These are phyloP conservation scores for Pogoniulus pusillus DNA, from an alignment of 2,797 vertebrate species.

Conservation along the genomic window DNA sequence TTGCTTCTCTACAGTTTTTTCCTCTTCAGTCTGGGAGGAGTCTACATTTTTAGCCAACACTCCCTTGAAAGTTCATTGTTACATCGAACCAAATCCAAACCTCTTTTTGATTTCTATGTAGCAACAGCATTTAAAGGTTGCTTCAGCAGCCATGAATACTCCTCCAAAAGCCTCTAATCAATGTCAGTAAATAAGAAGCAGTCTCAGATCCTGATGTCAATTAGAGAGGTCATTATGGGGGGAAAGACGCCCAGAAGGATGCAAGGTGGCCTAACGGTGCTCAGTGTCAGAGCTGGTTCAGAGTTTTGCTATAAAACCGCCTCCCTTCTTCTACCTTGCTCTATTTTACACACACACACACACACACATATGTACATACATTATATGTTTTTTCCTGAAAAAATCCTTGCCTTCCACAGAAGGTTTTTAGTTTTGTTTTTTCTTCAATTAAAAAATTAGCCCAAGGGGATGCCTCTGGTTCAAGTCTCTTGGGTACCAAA, in stretches of 20 bases:
- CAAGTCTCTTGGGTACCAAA: neutral
- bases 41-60: neutral
- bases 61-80: neutral
- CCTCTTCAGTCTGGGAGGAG: neutral
- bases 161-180: neutral
- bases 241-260: neutral
- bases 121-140: neutral
- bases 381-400: neutral
- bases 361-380: fast-evolving
- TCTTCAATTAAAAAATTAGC: neutral
- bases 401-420: neutral
- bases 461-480: neutral
- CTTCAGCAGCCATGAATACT: fast-evolving
- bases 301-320: neutral
- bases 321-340: neutral
- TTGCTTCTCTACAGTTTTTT: neutral
- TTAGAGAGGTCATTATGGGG: neutral
- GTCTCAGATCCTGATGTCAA: neutral
- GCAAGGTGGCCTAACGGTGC: neutral
- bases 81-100: neutral
- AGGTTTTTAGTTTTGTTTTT: neutral
- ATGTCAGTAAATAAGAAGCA: neutral
- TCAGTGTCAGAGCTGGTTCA: too few species aligned
- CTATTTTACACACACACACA: neutral
- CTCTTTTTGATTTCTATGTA: neutral